A percentile compares a stretch with the other conserved stretches of the same genome.
phyloP scores from a whole-genome alignment of 2,113 vertebrate species.

The Psilopogon haemacephalus region DNA sequence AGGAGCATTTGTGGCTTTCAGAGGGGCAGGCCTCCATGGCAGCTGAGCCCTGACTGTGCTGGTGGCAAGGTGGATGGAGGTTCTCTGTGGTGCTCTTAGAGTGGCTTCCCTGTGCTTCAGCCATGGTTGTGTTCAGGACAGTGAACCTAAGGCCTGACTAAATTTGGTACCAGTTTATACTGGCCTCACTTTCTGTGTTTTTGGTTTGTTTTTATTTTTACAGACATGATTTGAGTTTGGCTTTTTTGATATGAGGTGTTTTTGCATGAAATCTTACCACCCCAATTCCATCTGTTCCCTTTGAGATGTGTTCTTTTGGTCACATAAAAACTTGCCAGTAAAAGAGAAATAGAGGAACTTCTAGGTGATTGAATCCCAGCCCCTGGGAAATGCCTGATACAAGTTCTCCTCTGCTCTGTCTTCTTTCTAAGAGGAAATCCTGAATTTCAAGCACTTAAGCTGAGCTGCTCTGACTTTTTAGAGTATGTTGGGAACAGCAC shows the following conservation, averaged over 20 bases:
- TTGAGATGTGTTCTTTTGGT: not conserved
- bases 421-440: not conserved
- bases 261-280: not conserved
- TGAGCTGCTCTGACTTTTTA: not conserved
- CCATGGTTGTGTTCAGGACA: not conserved
- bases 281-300: not conserved
- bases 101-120: not conserved
- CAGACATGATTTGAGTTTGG: not conserved
- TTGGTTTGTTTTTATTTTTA: not conserved
- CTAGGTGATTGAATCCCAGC: not conserved
- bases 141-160: not conserved
- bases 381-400: not conserved
- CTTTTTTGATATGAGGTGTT: not conserved
- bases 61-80: not conserved
- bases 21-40: accelerated
- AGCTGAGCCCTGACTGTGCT: not conserved
- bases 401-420: not conserved
- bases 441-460: not conserved
- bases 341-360: not conserved
- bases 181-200: not conserved
- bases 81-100: not conserved
- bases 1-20: not conserved
- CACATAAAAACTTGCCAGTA: not conserved
- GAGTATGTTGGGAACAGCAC: not conserved
- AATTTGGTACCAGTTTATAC: not conserved